A percentile compares a stretch with the other conserved stretches of the same genome.
Evolutionary conservation across 2,888 invertebrate genomes (phyloP).

Genomic region (Dromius quadrimaculatus): DNA sequence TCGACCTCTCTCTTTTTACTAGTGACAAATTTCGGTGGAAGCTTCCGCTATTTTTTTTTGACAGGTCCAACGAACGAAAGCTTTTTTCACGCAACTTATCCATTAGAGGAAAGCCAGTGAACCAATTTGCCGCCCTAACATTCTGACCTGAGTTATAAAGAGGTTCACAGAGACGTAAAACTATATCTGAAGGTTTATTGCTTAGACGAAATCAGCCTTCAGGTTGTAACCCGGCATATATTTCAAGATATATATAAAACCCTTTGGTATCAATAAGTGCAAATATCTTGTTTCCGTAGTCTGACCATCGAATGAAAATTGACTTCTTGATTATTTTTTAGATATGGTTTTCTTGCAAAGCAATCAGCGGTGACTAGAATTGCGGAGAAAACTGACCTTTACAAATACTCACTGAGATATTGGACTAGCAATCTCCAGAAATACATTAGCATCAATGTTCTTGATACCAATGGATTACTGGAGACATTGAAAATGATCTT

Average conservation of each 20-base stretch:
- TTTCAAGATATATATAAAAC: conserved; percentile 9
- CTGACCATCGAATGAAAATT: too few relatives aligned
- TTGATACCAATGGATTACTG: too few relatives aligned
- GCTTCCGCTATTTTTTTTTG: conserved; percentile 14
- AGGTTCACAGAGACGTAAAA: conserved; percentile 11
- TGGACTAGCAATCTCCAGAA: too few relatives aligned
- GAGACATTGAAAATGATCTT: too few relatives aligned
- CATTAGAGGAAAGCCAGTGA: too few relatives aligned
- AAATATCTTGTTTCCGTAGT: conserved; percentile 23
- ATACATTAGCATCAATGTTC: too few relatives aligned
- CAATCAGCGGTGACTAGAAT: too few relatives aligned
- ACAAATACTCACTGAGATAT: too few relatives aligned
- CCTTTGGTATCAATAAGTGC: conserved; percentile 17
- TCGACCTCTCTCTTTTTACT: conserved; percentile 4
- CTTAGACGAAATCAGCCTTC: conserved; percentile 21
- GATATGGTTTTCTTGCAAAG: too few relatives aligned
- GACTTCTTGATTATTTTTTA: too few relatives aligned
- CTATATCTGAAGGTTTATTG: conserved; percentile 17
- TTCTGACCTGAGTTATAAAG: conserved; percentile 41
- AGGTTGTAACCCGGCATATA: conserved; percentile 19
- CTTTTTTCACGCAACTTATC: too few relatives aligned
- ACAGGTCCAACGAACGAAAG: conserved; percentile 15
- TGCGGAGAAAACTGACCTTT: too few relatives aligned
- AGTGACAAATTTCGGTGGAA: conserved; percentile 9
- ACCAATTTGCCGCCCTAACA: conserved; percentile 54